Conservation (phyloP, 2,113 vertebrate genomes). For the Hylia prasina region DNA sequence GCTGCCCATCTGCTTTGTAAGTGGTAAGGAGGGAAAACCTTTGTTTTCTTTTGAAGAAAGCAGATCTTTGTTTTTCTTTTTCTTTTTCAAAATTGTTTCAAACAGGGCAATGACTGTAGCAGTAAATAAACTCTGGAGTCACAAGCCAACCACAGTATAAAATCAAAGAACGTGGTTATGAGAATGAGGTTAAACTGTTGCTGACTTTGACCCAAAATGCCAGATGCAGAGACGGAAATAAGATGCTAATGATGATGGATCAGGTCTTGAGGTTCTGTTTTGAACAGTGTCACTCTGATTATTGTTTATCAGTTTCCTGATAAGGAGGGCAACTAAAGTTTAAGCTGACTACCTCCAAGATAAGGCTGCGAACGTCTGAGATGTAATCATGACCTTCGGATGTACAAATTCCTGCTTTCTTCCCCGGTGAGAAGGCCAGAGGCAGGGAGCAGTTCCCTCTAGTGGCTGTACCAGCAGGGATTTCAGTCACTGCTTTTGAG, state of each 20-base stretch:
- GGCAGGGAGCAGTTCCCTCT: constrained; percentile 41
- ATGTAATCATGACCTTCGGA: constrained; percentile 8
- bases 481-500: neutral
- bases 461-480: neutral
- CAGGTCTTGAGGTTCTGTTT: neutral
- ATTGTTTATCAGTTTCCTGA: neutral
- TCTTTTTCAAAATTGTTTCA: neutral
- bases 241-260: neutral
- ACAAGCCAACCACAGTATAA: neutral
- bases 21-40: neutral
- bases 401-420: neutral
- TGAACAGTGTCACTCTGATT: neutral
- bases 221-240: neutral
- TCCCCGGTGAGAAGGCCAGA: neutral
- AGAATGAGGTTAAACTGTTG: neutral
- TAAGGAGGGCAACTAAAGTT: neutral
- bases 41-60: neutral
- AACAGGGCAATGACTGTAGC: neutral
- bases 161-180: neutral
- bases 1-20: neutral
- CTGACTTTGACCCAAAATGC: neutral
- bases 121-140: neutral
- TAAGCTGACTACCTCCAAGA: neutral
- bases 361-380: neutral
- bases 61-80: neutral